Percentiles rank a stretch among this genome's conserved stretches.
Conservation (phyloP, 2,888 invertebrate genomes). For the Rhagium mordax region DNA sequence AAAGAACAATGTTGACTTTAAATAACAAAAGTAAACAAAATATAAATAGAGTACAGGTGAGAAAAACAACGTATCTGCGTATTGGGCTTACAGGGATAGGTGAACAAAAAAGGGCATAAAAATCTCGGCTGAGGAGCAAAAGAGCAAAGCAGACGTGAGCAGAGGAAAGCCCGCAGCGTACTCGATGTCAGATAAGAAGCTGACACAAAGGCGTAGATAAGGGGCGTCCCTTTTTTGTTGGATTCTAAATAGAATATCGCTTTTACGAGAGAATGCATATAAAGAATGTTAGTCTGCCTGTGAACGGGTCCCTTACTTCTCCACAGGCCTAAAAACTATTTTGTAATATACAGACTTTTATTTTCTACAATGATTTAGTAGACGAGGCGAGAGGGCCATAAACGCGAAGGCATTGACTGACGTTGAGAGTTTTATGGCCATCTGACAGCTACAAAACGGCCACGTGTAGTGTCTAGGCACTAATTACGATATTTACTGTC, state of each 20-base stretch:
- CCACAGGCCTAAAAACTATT: too few relatives aligned
- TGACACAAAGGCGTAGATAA: conserved; percentile 41
- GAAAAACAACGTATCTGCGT: background rate
- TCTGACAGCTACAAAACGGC: too few relatives aligned
- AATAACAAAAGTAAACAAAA: conserved; percentile 3
- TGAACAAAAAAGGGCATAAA: conserved; percentile 34
- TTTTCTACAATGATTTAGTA: too few relatives aligned
- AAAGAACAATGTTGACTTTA: background rate
- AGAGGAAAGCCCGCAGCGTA: conserved; percentile 31
- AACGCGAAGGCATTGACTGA: too few relatives aligned
- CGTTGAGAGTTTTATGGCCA: too few relatives aligned
- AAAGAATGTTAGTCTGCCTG: too few relatives aligned
- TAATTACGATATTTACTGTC: too few relatives aligned
- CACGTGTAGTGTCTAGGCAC: too few relatives aligned
- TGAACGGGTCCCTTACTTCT: too few relatives aligned
- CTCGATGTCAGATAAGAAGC: conserved; percentile 37
- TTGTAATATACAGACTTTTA: too few relatives aligned
- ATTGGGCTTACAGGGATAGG: background rate
- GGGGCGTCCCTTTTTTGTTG: conserved; percentile 7
- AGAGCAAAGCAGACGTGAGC: conserved; percentile 33
- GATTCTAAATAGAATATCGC: conserved; percentile 2
- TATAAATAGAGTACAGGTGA: background rate
- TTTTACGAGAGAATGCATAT: too few relatives aligned
- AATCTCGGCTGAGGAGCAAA: conserved; percentile 39
- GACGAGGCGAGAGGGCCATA: too few relatives aligned